Percentiles rank a stretch among this genome's conserved stretches.
These are phyloP conservation scores for Alviniconcha marisindica DNA, from an alignment of 1,140 invertebrate species.

Conservation along the genomic window DNA sequence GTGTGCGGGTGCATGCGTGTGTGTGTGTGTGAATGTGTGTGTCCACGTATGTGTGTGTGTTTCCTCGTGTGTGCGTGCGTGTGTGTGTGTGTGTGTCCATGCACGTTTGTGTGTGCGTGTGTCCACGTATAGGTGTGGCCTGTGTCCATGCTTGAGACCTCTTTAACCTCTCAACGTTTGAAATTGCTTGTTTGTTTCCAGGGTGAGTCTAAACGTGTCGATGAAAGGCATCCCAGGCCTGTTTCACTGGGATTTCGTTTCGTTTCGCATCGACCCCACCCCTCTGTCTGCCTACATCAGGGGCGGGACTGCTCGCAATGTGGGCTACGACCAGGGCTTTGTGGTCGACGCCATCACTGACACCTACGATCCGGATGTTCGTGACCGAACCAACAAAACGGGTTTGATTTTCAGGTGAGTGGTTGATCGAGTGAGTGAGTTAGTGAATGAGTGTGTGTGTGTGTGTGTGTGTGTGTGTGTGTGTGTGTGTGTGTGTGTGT, in stretches of 20 bases:
- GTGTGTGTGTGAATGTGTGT: too few species aligned
- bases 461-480: neutral
- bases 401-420: constrained; percentile 47
- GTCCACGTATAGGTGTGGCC: too few species aligned
- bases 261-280: constrained; percentile 48
- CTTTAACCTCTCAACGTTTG: too few species aligned
- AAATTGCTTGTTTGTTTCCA: neutral
- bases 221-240: constrained; percentile 57
- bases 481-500: neutral
- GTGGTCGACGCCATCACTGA: constrained; percentile 46
- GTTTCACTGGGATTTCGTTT: constrained; percentile 52
- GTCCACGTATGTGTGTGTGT: too few species aligned
- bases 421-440: neutral
- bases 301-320: constrained; percentile 50
- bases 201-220: constrained; percentile 58
- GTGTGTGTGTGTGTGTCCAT: neutral
- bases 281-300: constrained; percentile 45
- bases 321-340: constrained; percentile 55
- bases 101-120: too few species aligned
- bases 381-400: constrained; percentile 30
- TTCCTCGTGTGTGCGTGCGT: too few species aligned
- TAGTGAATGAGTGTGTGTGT: neutral
- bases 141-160: too few species aligned
- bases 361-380: constrained; percentile 55
- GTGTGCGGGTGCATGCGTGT: too few species aligned